Evolutionary conservation across 2,888 invertebrate genomes (phyloP), one percentile per base, ranked within the genome.

Genomic region (Cantharis rufa): DNA sequence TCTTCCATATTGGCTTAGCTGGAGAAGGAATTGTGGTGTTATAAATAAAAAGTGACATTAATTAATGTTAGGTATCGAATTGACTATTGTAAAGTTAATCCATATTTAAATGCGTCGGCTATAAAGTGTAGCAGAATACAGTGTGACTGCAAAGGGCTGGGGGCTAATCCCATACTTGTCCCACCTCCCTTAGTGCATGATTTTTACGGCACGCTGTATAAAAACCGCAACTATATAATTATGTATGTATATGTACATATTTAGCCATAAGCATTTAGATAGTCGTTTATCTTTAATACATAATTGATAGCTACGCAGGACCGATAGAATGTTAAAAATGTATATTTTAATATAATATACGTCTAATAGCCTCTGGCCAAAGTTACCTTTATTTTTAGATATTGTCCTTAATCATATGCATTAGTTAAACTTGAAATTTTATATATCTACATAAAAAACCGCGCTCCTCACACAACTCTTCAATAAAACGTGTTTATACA

Each of bases 271-370:
- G 88, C 88, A 87, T 85, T 88, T 83, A 81, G 87, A 87, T 86
- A 86, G 87, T 85, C 88, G 88, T 88, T 88, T 88, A 88, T 88
- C 88, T 88, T 84, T 87, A 88, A 88, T 88, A 87, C 87, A 87
- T 88, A 88, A 88, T 88, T 88, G 88, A 88, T 88, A 87, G 88
- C 88, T 88, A 85, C 85, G 85, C 84, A 86, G 83, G 82, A 82
- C 85, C 86, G 87, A 87, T 87, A 88, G 87, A 88, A 88, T 88
- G 86, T 86, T 85, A 87, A 88, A 87, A 87, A 87, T 87, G 85
- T 86, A 85, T 86, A 87, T 86, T 86, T 86, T 86, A 86, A 86
- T 85, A 83, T 83, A 80, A 82, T 81, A 80, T 80, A 75, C 75
- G 75, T 70, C 63, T 66, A 63, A 74, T 64, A 71, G 64, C 77